phyloP scores from a whole-genome alignment of 2,113 vertebrate genomes.

The Chloroceryle aenea region DNA sequence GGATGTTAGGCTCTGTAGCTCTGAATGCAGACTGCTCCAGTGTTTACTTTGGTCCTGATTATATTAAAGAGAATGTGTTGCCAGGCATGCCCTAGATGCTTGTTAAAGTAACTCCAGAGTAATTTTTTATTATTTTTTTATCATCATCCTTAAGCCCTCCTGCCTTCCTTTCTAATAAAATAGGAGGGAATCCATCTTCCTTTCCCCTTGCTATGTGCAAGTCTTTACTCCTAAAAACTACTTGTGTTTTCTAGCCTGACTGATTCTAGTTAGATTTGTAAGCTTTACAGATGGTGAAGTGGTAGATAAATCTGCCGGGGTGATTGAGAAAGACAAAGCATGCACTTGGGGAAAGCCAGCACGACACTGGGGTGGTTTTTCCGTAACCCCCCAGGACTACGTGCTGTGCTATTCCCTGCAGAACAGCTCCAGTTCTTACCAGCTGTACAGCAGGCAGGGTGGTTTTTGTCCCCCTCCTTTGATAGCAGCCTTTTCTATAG shows the following conservation, averaged over 20 bases:
- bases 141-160: background rate
- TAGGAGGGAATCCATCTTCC: background rate
- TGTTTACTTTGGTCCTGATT: background rate
- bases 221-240: background rate
- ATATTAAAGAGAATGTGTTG: background rate
- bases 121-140: background rate
- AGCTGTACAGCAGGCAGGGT: too few relatives aligned
- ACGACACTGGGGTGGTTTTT: accelerated
- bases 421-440: background rate
- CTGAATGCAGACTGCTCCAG: background rate
- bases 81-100: background rate
- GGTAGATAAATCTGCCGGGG: background rate
- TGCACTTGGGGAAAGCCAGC: background rate
- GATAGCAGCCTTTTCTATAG: accelerated
- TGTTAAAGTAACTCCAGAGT: background rate
- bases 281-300: background rate
- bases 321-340: background rate
- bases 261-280: background rate
- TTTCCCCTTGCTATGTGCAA: background rate
- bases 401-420: background rate
- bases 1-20: background rate
- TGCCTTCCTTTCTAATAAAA: background rate
- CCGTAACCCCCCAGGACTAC: background rate
- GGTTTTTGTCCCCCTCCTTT: background rate
- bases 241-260: background rate